These are phyloP conservation scores for Elanus axillaris DNA, from an alignment of 2,113 vertebrate species.

Conservation along the genomic window DNA sequence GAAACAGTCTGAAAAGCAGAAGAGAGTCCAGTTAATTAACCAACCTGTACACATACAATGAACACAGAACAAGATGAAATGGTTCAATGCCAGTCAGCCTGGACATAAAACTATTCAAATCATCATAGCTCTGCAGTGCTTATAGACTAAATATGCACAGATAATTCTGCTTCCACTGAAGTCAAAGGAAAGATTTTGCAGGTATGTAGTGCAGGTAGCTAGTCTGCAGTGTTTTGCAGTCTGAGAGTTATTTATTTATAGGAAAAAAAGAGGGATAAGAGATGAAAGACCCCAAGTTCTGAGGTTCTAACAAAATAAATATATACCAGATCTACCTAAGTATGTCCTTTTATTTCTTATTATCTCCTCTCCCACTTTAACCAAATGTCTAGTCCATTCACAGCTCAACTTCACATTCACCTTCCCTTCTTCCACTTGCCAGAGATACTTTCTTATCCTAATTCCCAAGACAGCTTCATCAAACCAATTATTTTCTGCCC, in stretches of 20 bases:
- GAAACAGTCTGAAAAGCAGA: not conserved
- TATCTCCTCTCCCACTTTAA: not conserved
- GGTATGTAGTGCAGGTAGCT: not conserved
- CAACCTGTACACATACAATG: not conserved
- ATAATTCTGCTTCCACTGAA: not conserved
- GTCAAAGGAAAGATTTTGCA: not conserved
- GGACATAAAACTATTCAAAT: not conserved
- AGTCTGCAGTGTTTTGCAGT: not conserved
- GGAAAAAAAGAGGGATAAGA: not conserved
- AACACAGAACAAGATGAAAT: not conserved
- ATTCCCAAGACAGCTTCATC: not conserved
- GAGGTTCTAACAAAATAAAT: not conserved
- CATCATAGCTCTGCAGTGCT: not conserved
- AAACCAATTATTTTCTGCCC: not conserved
- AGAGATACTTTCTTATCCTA: not conserved
- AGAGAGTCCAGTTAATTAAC: not conserved
- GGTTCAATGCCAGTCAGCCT: not conserved
- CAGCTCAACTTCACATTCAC: not conserved
- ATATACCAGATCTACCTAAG: not conserved
- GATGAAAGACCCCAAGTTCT: not conserved
- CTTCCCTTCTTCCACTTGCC: not conserved
- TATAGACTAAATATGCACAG: not conserved
- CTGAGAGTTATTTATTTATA: not conserved
- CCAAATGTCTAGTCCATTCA: not conserved
- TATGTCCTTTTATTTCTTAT: not conserved